Evolutionary conservation across 2,113 vertebrate species (phyloP).

Genomic region (Rhizomys pruinosus): DNA sequence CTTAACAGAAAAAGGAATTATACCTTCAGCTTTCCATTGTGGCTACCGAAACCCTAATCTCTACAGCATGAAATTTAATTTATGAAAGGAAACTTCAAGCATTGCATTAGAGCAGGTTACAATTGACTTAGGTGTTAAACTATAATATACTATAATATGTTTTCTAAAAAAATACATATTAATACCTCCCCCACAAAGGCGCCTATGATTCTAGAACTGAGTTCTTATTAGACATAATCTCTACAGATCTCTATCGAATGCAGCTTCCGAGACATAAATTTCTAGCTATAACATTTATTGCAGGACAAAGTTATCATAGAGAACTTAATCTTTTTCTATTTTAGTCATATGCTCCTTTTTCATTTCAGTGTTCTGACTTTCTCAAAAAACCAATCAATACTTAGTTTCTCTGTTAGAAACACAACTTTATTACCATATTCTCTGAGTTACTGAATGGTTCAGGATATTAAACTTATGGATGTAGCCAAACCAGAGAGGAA

Average conservation of each 20-base stretch:
- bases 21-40: constrained; percentile 1
- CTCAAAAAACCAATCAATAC: neutral
- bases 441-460: neutral
- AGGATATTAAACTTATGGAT: constrained; percentile 34
- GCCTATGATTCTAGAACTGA: constrained; percentile 2
- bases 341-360: neutral
- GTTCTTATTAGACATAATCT: neutral
- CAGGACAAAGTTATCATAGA: neutral
- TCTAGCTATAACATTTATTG: neutral
- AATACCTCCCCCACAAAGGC: neutral
- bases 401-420: neutral
- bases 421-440: neutral
- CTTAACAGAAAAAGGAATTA: constrained; percentile 28
- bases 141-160: neutral
- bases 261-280: neutral
- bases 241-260: neutral
- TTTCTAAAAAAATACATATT: constrained; percentile 35
- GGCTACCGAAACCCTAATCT: neutral
- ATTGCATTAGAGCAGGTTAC: neutral
- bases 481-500: neutral
- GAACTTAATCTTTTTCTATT: neutral
- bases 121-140: neutral
- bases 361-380: neutral
- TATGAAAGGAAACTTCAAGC: constrained; percentile 43
- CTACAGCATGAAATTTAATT: neutral